These are phyloP conservation scores for Magallana gigas DNA, from an alignment of 1,140 invertebrate species.

Conservation along the genomic window DNA sequence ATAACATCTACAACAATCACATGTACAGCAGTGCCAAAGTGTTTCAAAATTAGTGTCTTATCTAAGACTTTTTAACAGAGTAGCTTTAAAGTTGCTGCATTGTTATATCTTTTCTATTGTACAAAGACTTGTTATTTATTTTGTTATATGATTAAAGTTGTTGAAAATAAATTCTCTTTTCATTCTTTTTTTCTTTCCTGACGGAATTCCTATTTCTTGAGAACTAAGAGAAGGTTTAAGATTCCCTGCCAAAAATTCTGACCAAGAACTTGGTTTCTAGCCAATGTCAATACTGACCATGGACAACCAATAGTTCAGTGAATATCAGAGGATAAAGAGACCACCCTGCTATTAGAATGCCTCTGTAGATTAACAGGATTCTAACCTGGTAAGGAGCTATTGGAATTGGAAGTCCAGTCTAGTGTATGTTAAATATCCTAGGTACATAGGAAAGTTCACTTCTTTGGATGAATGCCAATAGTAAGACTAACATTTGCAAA, in stretches of 20 bases:
- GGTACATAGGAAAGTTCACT: too few species aligned
- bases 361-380: neutral
- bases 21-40: conserved; percentile 36
- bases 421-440: too few species aligned
- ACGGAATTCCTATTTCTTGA: neutral
- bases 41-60: conserved; percentile 7
- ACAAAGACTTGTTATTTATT: neutral
- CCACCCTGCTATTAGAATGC: neutral
- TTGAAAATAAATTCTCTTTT: neutral
- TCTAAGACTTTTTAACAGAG: too few species aligned
- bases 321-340: neutral
- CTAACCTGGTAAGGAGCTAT: neutral
- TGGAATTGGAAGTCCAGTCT: too few species aligned
- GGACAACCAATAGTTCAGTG: neutral
- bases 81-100: neutral
- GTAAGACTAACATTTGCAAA: too few species aligned
- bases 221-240: neutral
- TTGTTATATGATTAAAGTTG: neutral
- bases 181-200: too few species aligned
- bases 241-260: neutral
- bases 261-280: neutral
- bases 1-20: conserved; percentile 42
- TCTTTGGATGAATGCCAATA: too few species aligned
- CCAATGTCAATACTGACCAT: conserved; percentile 20
- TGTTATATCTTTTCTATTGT: neutral